Evolutionary conservation across 2,888 invertebrate species (phyloP), one percentile per base, ranked within the genome.

Genomic region (Steromphala cineraria): DNA sequence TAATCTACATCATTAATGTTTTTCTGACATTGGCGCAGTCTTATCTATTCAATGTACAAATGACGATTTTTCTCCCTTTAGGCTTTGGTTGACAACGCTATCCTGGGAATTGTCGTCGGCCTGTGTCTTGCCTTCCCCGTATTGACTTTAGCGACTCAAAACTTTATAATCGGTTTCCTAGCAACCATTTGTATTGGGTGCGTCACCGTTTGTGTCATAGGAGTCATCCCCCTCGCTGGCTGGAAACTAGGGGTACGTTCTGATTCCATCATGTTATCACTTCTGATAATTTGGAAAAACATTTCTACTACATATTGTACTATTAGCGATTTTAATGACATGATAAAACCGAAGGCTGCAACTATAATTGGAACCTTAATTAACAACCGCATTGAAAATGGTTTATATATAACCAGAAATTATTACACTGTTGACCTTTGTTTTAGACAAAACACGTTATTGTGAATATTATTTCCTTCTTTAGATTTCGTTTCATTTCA

Each of bases 201-300:
- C 80, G 88, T 90, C 78, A 91, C 91, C 0, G 82, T 88, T 7
- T 90, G 89, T 75, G 91, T 92, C 21, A 84, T 92, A 4, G 92
- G 89, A 1, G 84, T 92, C 19, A 89, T 92, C n/a, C 92, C 92
- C 0, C 56, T 91, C 28, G 87, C 87, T 17, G 92, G 92, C 0
- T 91, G 91, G 91, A 92, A 91, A 82, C 87, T 92, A 0, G 92
- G 92, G 74, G 92, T 92, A 87, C 83, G 90, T 86, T 46, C 46
- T 46, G 4, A 46, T 5, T 36, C n/a, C n/a, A 36, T 36, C 36
- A 36, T 36, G 3, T 36, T 36, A 13, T 31, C 13, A 1, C 7
- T 46, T 46, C 8, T 15, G n/a, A 46, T 10, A 3, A 67, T 53
- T 55, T 0, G 0, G 53, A 62, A 24, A 62, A 10, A 21, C 17